Conservation (phyloP, 2,113 vertebrate genomes). For the Anseranas semipalmata region DNA sequence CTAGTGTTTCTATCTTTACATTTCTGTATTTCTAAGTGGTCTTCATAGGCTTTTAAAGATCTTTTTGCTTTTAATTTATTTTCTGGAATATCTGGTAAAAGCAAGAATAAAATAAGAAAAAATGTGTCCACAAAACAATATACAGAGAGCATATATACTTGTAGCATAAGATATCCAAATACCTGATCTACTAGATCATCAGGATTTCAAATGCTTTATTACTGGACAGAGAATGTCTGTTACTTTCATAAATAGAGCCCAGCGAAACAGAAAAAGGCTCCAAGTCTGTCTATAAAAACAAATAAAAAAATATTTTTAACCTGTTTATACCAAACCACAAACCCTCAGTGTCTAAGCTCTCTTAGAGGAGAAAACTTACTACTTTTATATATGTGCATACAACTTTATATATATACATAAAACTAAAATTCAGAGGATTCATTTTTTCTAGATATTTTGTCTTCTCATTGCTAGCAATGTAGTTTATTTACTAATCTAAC, state of each 20-base stretch:
- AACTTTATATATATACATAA: neutral
- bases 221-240: neutral
- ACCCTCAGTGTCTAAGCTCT: neutral
- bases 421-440: neutral
- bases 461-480: neutral
- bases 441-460: neutral
- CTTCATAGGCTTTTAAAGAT: neutral
- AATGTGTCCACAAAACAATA: neutral
- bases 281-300: neutral
- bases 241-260: neutral
- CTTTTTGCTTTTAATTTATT: neutral
- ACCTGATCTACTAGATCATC: neutral
- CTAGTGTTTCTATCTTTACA: neutral
- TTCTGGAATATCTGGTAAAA: neutral
- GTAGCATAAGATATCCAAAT: neutral
- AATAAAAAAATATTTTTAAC: neutral
- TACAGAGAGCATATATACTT: neutral
- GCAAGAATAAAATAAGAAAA: neutral
- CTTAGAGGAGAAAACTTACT: neutral
- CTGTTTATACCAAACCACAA: neutral
- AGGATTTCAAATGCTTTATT: neutral
- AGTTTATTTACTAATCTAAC: neutral
- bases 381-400: neutral
- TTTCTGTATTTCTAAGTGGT: neutral
- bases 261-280: neutral